Evolutionary conservation across 2,113 vertebrate genomes (phyloP).

Genomic region (Myodes glareolus): DNA sequence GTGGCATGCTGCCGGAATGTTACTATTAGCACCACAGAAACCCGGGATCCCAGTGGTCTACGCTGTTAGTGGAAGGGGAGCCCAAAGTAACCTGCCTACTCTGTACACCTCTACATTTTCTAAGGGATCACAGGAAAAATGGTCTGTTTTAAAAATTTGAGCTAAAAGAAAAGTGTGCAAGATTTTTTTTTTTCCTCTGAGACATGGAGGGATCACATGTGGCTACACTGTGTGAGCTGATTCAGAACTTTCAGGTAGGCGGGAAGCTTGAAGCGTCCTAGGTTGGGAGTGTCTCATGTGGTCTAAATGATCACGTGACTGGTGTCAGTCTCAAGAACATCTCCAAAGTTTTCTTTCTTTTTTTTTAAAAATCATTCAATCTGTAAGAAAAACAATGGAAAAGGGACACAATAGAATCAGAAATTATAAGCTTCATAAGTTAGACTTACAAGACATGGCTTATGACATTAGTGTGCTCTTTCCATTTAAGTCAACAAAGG

Average conservation of each 20-base stretch:
- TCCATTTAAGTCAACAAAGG: constrained; percentile 18
- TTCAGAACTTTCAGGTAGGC: not conserved
- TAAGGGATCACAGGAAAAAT: not conserved
- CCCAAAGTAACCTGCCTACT: not conserved
- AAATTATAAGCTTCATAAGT: not conserved
- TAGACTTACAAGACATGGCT: not conserved
- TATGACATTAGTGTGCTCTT: not conserved
- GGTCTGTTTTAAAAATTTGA: constrained; percentile 1
- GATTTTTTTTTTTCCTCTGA: not conserved
- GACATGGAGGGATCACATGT: not conserved
- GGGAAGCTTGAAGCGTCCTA: not conserved
- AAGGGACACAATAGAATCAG: not conserved
- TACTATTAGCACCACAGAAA: not conserved
- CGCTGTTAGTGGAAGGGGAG: not conserved
- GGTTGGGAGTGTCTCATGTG: not conserved
- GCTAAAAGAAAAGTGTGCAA: constrained; percentile 12
- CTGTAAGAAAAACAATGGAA: not conserved
- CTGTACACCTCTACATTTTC: not conserved
- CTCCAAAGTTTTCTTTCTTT: not conserved
- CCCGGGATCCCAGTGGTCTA: not conserved
- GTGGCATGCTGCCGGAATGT: not conserved
- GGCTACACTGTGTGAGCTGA: not conserved
- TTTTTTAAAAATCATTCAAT: not conserved
- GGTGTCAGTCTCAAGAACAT: not conserved
- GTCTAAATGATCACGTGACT: not conserved